Conservation (phyloP, 2,797 vertebrate species). For the Triplophysa bombifrons region DNA sequence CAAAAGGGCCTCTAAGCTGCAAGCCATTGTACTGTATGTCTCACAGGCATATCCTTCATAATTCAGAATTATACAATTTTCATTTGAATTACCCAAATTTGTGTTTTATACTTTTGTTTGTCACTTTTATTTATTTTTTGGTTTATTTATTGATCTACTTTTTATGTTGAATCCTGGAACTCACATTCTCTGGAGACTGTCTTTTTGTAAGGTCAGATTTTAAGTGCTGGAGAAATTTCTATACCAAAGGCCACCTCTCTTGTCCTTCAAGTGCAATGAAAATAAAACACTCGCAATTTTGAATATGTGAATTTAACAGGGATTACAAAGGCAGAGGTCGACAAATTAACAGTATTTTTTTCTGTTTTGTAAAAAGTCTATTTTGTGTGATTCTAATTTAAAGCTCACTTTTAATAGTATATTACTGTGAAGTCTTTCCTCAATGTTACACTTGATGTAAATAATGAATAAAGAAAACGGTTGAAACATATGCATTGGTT, state of each 20-base stretch:
- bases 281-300: constrained; percentile 70
- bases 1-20: constrained; percentile 16
- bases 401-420: constrained; percentile 90
- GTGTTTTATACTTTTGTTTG: constrained; percentile 51
- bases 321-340: constrained; percentile 79
- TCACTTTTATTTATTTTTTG: constrained; percentile 66
- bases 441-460: constrained; percentile 99
- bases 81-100: constrained; percentile 22
- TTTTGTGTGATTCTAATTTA: constrained; percentile 95
- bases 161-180: constrained; percentile 60
- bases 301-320: constrained; percentile 83
- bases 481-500: constrained; percentile 65
- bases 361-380: constrained; percentile 91
- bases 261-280: constrained; percentile 83
- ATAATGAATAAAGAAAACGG: constrained; percentile 85
- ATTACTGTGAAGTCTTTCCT: constrained; percentile 99
- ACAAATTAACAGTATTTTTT: constrained; percentile 83
- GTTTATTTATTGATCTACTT: constrained; percentile 62
- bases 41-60: constrained; percentile 5
- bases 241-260: constrained; percentile 84
- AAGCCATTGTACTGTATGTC: constrained; percentile 12
- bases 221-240: constrained; percentile 69
- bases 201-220: constrained; percentile 66
- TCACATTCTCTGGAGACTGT: constrained; percentile 49
- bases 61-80: not conserved